Conservation (phyloP, 2,113 vertebrate species). For the Alectura lathami region DNA sequence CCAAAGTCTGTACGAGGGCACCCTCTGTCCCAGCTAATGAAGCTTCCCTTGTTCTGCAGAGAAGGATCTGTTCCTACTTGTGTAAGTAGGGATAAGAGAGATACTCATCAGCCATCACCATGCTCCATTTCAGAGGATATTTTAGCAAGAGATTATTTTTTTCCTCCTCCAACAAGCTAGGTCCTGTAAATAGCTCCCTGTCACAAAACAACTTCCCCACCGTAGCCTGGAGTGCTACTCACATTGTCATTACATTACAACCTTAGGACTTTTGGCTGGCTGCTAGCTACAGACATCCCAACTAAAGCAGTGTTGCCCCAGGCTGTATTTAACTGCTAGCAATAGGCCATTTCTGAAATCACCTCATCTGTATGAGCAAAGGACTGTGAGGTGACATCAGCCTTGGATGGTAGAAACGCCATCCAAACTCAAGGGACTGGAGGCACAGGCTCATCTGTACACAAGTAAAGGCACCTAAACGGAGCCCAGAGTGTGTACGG, state of each 20-base stretch:
- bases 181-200: background rate
- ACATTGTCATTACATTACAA: too few species aligned
- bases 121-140: background rate
- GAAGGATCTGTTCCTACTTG: background rate
- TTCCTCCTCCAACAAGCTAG: background rate
- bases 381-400: background rate
- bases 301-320: background rate
- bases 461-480: background rate
- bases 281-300: accelerated
- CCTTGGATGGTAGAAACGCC: background rate
- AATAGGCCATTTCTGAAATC: background rate
- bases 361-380: background rate
- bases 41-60: background rate
- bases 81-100: background rate
- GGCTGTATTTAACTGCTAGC: background rate
- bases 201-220: background rate
- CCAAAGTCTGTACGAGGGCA: accelerated
- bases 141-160: background rate
- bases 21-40: accelerated
- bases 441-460: background rate
- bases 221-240: background rate
- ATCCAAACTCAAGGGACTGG: background rate
- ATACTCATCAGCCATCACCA: background rate
- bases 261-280: background rate
- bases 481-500: background rate